Percentiles rank a stretch among this genome's conserved stretches.
Conservation (phyloP, 2,113 vertebrate genomes). For the Crocuta crocuta region DNA sequence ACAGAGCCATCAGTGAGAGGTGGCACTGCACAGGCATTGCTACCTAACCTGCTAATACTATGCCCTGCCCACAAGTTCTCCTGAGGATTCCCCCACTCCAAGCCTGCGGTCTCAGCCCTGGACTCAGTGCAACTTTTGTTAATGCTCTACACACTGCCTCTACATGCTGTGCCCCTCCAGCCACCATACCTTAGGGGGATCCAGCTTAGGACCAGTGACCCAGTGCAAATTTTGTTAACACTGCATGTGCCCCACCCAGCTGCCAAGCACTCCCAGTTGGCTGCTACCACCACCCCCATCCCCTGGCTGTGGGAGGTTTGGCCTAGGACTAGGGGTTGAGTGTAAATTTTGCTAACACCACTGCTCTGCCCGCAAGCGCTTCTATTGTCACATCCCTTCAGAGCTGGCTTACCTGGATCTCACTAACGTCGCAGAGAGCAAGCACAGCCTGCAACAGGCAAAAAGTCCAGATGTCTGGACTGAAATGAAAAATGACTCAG, state of each 20-base stretch:
- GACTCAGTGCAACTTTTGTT: not conserved
- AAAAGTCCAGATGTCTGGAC: not conserved
- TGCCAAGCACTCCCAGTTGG: not conserved
- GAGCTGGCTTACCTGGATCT: not conserved
- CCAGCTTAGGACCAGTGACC: not conserved
- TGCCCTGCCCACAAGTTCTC: not conserved
- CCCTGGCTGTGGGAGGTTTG: not conserved
- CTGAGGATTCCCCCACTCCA: not conserved
- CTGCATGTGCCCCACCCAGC: not conserved
- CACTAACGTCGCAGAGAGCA: not conserved
- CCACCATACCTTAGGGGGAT: not conserved
- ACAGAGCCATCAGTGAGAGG: not conserved
- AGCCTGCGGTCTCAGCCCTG: not conserved
- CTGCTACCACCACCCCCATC: not conserved
- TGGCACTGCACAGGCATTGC: not conserved
- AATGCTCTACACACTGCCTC: not conserved
- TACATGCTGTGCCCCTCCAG: not conserved
- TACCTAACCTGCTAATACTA: not conserved
- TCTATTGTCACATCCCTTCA: not conserved
- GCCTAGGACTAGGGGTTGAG: not conserved
- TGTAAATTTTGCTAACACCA: not conserved
- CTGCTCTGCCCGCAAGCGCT: not conserved
- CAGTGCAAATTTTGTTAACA: not conserved
- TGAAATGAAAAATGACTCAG: not conserved
- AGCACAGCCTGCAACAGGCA: not conserved